These are phyloP conservation scores for Odontamblyopus rebecca DNA, from an alignment of 2,797 vertebrate genomes.

Conservation along the genomic window DNA sequence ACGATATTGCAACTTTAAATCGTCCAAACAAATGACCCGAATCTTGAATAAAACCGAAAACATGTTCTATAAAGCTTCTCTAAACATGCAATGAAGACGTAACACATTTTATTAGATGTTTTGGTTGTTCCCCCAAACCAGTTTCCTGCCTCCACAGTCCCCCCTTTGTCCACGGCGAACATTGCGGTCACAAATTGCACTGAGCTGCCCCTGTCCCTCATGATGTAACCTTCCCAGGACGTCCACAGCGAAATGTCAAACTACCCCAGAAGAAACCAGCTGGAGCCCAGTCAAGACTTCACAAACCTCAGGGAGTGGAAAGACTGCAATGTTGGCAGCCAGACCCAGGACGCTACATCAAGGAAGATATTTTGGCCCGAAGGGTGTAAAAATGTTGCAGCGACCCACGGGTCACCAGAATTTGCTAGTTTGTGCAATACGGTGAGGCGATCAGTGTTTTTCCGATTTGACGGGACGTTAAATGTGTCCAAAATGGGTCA, in stretches of 20 bases:
- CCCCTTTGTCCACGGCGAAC: conserved; percentile 15
- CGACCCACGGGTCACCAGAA: conserved; percentile 52
- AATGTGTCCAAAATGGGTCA: conserved; percentile 4
- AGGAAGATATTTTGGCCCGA: conserved; percentile 54
- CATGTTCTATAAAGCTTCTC: background rate
- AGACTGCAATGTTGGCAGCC: conserved; percentile 51
- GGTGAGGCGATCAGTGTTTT: conserved; percentile 36
- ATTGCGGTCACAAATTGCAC: conserved; percentile 18
- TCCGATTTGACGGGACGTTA: conserved; percentile 33
- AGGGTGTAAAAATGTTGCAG: conserved; percentile 41
- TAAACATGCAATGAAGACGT: background rate
- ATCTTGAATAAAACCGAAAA: background rate
- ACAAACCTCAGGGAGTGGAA: conserved; percentile 52
- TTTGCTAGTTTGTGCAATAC: conserved; percentile 50
- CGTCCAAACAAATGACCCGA: background rate
- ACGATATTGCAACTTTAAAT: background rate
- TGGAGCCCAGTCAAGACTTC: conserved; percentile 44
- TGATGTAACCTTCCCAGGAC: conserved; percentile 46
- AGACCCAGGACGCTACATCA: conserved; percentile 37
- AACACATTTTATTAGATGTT: conserved; percentile 1
- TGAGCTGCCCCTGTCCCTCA: conserved; percentile 23
- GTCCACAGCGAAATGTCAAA: conserved; percentile 58
- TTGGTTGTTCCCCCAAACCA: conserved; percentile 1
- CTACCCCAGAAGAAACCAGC: conserved; percentile 24
- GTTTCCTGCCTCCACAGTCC: conserved; percentile 8